Percentiles rank a stretch among this genome's conserved stretches.
These are phyloP conservation scores for Hydra vulgaris DNA, from an alignment of 30 jellyfish, hydroid and myxozoan species.

Conservation along the genomic window DNA sequence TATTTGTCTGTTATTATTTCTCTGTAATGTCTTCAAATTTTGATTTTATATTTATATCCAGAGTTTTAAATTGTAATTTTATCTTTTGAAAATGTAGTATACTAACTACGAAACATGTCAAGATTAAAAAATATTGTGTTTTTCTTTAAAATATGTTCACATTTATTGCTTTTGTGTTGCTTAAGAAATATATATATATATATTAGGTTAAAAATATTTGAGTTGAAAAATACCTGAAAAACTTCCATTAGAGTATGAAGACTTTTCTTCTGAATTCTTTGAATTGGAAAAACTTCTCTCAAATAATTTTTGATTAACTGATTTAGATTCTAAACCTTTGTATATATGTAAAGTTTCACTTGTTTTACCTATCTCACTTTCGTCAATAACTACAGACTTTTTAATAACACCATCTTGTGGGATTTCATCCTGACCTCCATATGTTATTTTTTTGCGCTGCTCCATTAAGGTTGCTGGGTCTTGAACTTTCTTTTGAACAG, in stretches of 20 bases:
- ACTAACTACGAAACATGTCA: too few relatives aligned
- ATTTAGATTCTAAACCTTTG: slow-evolving; percentile 1
- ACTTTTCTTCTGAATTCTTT: background rate
- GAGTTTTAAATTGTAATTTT: too few relatives aligned
- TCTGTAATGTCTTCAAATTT: too few relatives aligned
- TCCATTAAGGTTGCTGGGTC: slow-evolving; percentile 26
- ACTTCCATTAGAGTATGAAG: background rate
- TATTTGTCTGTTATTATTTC: too few relatives aligned
- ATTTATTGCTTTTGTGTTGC: too few relatives aligned
- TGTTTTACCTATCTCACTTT: slow-evolving; percentile 11
- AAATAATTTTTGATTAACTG: background rate
- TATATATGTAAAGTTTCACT: slow-evolving; percentile 7
- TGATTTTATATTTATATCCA: too few relatives aligned
- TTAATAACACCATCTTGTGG: slow-evolving; percentile 25
- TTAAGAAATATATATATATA: too few relatives aligned
- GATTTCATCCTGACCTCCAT: slow-evolving; percentile 3
- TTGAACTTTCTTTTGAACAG: slow-evolving; percentile 17
- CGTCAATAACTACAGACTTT: slow-evolving; percentile 22
- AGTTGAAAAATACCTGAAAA: background rate
- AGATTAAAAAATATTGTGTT: too few relatives aligned
- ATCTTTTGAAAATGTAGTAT: too few relatives aligned
- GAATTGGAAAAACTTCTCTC: background rate
- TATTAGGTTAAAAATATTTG: too few relatives aligned
- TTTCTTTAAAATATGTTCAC: too few relatives aligned
- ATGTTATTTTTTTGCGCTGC: slow-evolving; percentile 21